These are phyloP conservation scores for Ptychochromis oligacanthus DNA, from an alignment of 2,113 vertebrate species.

Conservation along the genomic window DNA sequence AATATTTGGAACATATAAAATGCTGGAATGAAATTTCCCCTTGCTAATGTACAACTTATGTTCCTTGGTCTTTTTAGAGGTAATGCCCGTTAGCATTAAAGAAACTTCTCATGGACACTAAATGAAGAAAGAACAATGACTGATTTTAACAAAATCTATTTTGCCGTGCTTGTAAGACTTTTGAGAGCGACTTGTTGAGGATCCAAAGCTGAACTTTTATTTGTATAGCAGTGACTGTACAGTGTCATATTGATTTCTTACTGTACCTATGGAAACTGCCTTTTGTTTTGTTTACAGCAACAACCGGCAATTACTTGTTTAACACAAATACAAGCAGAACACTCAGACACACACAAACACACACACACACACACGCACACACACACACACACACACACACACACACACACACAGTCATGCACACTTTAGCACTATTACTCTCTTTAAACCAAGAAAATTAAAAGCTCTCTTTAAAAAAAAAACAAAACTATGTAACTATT, in stretches of 20 bases:
- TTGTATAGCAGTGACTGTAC: neutral
- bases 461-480: neutral
- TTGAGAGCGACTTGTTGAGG: neutral
- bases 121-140: neutral
- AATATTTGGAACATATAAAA: neutral
- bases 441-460: neutral
- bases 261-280: neutral
- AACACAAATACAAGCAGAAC: neutral
- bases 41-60: neutral
- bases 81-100: neutral
- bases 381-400: neutral
- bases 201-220: neutral
- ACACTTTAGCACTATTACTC: neutral
- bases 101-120: rapidly evolving
- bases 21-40: neutral
- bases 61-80: neutral
- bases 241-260: neutral
- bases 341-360: neutral
- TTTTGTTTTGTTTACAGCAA: neutral
- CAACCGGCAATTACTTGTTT: neutral
- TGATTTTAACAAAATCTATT: neutral
- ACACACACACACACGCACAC: neutral
- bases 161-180: neutral
- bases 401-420: neutral
- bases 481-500: neutral